A percentile compares a stretch with the other conserved stretches of the same genome.
phyloP scores from a whole-genome alignment of 2,888 invertebrate species.

The Leptogaster cylindrica region DNA sequence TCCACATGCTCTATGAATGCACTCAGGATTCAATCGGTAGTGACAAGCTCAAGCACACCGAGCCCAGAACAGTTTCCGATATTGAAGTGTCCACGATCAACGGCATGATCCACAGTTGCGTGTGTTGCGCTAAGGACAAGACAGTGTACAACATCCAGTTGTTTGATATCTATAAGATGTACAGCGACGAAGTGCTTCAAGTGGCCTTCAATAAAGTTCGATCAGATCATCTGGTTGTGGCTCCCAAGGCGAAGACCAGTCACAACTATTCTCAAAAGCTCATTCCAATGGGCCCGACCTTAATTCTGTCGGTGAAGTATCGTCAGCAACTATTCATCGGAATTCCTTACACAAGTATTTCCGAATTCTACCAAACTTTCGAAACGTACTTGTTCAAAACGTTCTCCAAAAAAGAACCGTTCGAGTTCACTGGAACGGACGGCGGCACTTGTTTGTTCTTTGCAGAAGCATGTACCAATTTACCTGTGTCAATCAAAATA shows the following conservation, averaged over 20 bases:
- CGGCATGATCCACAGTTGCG: slow-evolving; percentile 70
- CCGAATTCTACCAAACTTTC: slow-evolving; percentile 52
- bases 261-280: slow-evolving; percentile 55
- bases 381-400: slow-evolving; percentile 48
- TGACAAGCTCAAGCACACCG: slow-evolving; percentile 50
- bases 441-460: slow-evolving; percentile 64
- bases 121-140: slow-evolving; percentile 69
- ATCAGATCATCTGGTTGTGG: slow-evolving; percentile 67
- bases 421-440: slow-evolving; percentile 60
- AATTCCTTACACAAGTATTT: slow-evolving; percentile 54
- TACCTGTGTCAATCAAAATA: slow-evolving; percentile 52
- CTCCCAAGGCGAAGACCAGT: slow-evolving; percentile 54
- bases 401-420: slow-evolving; percentile 42
- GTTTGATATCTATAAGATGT: slow-evolving; percentile 75
- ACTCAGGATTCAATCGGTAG: slow-evolving; percentile 42
- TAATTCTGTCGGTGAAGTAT: slow-evolving; percentile 62
- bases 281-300: slow-evolving; percentile 55
- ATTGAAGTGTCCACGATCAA: slow-evolving; percentile 66
- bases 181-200: slow-evolving; percentile 70
- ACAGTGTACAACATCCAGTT: slow-evolving; percentile 71
- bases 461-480: slow-evolving; percentile 62
- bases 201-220: slow-evolving; percentile 68
- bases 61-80: slow-evolving; percentile 62
- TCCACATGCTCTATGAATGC: slow-evolving; percentile 50
- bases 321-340: slow-evolving; percentile 55